phyloP scores from a whole-genome alignment of 2,888 invertebrate species.

The Hydrotaea cyrtoneurina region DNA sequence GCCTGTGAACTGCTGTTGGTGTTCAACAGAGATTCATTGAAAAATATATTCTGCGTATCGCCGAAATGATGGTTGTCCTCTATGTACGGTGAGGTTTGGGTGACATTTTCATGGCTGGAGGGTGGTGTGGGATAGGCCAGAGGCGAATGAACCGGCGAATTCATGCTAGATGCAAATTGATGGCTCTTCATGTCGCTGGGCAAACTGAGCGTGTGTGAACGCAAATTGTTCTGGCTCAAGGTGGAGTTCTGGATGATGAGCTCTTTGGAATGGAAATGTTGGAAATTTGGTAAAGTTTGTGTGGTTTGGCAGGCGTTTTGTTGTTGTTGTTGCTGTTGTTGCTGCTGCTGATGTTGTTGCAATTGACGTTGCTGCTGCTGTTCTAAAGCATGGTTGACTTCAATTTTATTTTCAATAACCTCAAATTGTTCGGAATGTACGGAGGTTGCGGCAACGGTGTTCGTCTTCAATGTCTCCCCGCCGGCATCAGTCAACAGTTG shows the following conservation, averaged over 20 bases:
- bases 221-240: slow-evolving; percentile 76
- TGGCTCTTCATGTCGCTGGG: slow-evolving; percentile 63
- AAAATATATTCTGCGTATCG: slow-evolving; percentile 79
- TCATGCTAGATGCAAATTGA: slow-evolving; percentile 77
- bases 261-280: slow-evolving; percentile 87
- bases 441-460: slow-evolving; percentile 56
- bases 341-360: slow-evolving; percentile 45
- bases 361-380: slow-evolving; percentile 56
- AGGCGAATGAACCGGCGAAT: slow-evolving; percentile 86
- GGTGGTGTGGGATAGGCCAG: slow-evolving; percentile 93
- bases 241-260: slow-evolving; percentile 80
- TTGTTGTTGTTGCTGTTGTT: slow-evolving; percentile 49
- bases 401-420: slow-evolving; percentile 57
- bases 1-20: slow-evolving; percentile 75
- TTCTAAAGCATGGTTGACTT: slow-evolving; percentile 52
- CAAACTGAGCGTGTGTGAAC: slow-evolving; percentile 72
- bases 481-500: slow-evolving; percentile 85
- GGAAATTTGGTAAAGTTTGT: slow-evolving; percentile 89
- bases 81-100: slow-evolving; percentile 80
- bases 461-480: slow-evolving; percentile 73
- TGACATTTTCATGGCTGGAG: slow-evolving; percentile 89
- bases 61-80: slow-evolving; percentile 78
- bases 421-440: slow-evolving; percentile 77
- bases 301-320: slow-evolving; percentile 52
- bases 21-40: slow-evolving; percentile 76